Conservation (phyloP, 2,113 vertebrate species). For the cat (Felis catus) region DNA sequence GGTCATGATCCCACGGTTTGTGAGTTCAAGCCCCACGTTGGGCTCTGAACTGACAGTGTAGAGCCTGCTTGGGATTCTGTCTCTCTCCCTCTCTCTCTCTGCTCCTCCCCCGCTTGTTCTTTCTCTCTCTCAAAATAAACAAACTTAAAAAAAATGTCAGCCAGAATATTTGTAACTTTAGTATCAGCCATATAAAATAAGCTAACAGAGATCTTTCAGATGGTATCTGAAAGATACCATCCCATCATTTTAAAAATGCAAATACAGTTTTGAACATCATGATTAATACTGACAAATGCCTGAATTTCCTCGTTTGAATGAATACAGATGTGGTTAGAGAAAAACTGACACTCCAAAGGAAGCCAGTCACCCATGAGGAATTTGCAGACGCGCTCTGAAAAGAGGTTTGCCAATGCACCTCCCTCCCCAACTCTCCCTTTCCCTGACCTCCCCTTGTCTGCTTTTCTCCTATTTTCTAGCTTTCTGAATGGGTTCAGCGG, state of each 20-base stretch:
- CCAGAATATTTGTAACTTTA: not conserved
- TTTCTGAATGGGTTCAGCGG: not conserved
- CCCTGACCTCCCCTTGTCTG: not conserved
- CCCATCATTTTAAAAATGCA: not conserved
- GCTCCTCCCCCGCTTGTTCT: too few relatives aligned
- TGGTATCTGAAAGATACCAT: not conserved
- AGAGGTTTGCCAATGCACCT: not conserved
- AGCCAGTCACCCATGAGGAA: not conserved
- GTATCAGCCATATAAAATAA: slow-evolving; percentile 21
- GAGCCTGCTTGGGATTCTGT: too few relatives aligned
- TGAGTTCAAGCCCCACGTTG: too few relatives aligned
- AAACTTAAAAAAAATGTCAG: not conserved
- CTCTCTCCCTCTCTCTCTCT: too few relatives aligned
- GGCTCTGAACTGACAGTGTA: too few relatives aligned
- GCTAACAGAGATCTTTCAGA: not conserved
- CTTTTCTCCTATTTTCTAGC: not conserved
- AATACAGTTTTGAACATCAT: not conserved
- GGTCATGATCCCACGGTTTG: too few relatives aligned
- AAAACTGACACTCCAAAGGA: not conserved
- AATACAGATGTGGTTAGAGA: not conserved
- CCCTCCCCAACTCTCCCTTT: not conserved
- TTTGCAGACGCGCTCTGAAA: not conserved
- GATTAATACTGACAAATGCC: not conserved
- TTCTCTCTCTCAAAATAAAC: too few relatives aligned
- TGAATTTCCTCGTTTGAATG: not conserved